Evolutionary conservation across 2,888 invertebrate genomes (phyloP).

Genomic region (Eupithecia abbreviata): DNA sequence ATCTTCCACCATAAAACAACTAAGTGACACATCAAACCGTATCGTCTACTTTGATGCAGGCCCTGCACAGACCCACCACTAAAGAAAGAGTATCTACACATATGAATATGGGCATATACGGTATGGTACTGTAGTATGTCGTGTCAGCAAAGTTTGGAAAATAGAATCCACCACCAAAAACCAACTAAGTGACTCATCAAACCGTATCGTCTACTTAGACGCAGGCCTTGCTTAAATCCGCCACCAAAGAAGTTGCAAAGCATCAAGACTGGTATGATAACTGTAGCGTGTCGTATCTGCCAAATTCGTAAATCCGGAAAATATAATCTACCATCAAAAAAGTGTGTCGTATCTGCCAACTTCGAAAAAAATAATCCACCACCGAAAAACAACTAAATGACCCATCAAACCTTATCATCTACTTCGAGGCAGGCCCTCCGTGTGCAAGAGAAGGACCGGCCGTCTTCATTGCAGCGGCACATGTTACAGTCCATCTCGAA

Average conservation of each 20-base stretch:
- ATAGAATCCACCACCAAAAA: neutral
- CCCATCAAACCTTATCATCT: slow-evolving; percentile 58
- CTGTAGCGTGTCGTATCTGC: too few relatives aligned
- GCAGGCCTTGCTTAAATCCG: slow-evolving; percentile 55
- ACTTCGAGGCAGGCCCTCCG: slow-evolving; percentile 71
- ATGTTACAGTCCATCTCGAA: slow-evolving; percentile 84
- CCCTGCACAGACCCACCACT: slow-evolving; percentile 45
- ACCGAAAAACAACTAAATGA: neutral
- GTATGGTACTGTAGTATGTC: neutral
- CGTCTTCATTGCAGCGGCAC: slow-evolving; percentile 83
- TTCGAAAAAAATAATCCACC: neutral
- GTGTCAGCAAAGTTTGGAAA: neutral
- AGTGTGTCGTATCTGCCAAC: neutral
- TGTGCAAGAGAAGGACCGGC: slow-evolving; percentile 81
- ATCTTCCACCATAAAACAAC: neutral
- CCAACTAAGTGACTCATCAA: slow-evolving; percentile 24
- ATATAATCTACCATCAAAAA: too few relatives aligned
- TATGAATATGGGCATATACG: too few relatives aligned
- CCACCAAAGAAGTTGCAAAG: too few relatives aligned
- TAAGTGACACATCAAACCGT: slow-evolving; percentile 52
- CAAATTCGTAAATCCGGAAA: too few relatives aligned
- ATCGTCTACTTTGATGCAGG: slow-evolving; percentile 64
- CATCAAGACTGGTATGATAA: too few relatives aligned
- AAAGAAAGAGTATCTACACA: neutral
- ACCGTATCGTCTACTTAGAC: slow-evolving; percentile 63